Base-by-base conservation (phyloP, 2,888 invertebrate genomes). In the Danaus chrysippus region DNA sequence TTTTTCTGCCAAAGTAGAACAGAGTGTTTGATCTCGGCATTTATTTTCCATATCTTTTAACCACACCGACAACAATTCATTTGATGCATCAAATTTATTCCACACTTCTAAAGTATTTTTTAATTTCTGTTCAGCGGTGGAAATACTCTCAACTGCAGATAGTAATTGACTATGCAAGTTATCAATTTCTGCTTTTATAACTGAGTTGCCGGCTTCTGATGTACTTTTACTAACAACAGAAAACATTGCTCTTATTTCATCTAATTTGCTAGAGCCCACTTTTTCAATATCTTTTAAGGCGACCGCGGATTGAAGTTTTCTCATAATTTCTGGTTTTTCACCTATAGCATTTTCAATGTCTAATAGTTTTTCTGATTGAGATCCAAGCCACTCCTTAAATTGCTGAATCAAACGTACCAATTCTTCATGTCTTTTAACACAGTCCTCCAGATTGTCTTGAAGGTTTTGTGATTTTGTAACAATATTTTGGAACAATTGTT, bases 401-500 rank as follows among this genome's bases (percentile, higher is more conserved):
- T 93, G 92, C 71, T 95, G 94, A 61, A 95, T 93, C 56, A 94
- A 92, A 59, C 93, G 92, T 71, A 96, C 95, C 62, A 97, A 94
- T 65, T 95, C 93, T 77, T 94, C 94, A 77, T 98, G 98, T 71
- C 95, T 95, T 69, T 95, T 95, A 0, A 97, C 97, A 77, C 97
- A 96, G 60, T 94, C 94, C 73, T 97, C 97, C 60, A 98, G 91
- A 80, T 96, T 96, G 59, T 94, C 94, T 70, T 98, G 91, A 1
- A 98, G 92, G 77, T 96, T 96, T 81, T 96, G 96, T 1, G 96
- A 98, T 86, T 97, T 97, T 0, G 93, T 92, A 0, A 96, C 96
- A 70, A 98, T 97, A 70, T 95, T 96, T 73, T 95, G 94, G 87
- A 97, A 98, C 17, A 98, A 87, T 76, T 96, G 95, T 77, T 96